Base-by-base conservation (phyloP, 1,140 invertebrate species). In the Subanguina moxae region DNA sequence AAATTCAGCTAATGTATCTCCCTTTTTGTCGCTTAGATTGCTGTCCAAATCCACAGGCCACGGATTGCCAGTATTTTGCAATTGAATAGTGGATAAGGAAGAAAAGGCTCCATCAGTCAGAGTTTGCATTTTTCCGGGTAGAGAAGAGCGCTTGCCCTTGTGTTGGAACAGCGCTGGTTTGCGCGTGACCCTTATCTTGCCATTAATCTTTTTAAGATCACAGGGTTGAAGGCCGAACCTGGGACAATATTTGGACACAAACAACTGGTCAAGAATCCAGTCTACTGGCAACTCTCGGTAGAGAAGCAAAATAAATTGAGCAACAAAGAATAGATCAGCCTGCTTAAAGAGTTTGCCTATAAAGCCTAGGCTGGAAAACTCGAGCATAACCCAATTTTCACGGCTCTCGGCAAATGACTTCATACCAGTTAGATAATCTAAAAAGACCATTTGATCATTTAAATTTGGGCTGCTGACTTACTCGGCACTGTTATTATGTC, bases 291-390 rank as follows among this genome's bases (percentile, higher is more conserved):
- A 23, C 1, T n/a, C 30, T 19, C 38, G 17, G 52, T 65, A 62
- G 7, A 68, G 38, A 28, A 68, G 38, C 25, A 68, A 62, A 46
- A 68, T 52, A 56, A 65, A 68, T 19, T 68, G 32, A 11, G 66
- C 27, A 13, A 68, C 9, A 8, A 45, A 38, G 28, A 28, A 1
- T 1, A 68, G 57, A 21, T 68, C 66, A 19, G 28, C 65, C 52
- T 62, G 38, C 62, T 63, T 57, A 45, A 68, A 68, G 43, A 68
- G 27, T 30, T 57, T 61, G 1, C 66, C 66, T 30, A 68, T 68
- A 62, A 68, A 68, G 11, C 66, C 66, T 21, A 68, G 45, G 15
- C 43, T 62, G 17, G 61, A 42, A 45, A 68, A 68, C 62, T 68
- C 66, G 19, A 30, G 27, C 61, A 68, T 61, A 21, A 68, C 57